Conservation (phyloP, 2,888 invertebrate genomes). For the Clusia tigrina region DNA sequence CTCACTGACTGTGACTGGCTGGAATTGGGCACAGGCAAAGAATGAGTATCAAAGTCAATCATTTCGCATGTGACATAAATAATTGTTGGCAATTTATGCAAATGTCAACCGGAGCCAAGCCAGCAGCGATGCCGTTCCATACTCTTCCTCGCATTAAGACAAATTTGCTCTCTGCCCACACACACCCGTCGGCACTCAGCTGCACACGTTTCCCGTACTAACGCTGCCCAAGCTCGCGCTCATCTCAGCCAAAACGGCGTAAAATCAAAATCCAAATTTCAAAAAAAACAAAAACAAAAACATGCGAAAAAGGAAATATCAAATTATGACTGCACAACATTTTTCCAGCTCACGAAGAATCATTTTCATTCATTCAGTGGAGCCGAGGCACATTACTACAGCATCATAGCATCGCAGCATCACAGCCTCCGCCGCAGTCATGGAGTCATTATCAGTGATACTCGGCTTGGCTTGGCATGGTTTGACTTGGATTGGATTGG, state of each 20-base stretch:
- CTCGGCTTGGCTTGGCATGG: not conserved
- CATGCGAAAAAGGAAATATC: slow-evolving; percentile 6
- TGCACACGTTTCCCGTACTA: not conserved
- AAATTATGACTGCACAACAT: not conserved
- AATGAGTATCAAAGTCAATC: slow-evolving; percentile 16
- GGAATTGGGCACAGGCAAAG: too few relatives aligned
- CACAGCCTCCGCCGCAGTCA: too few relatives aligned
- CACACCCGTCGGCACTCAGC: not conserved
- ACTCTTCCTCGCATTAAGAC: too few relatives aligned
- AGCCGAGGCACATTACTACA: too few relatives aligned
- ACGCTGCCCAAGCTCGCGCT: not conserved
- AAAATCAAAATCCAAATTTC: not conserved
- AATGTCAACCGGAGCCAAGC: too few relatives aligned
- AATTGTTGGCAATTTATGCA: slow-evolving; percentile 25
- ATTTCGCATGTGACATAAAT: slow-evolving; percentile 24
- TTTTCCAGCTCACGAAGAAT: slow-evolving; percentile 2
- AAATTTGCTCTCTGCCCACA: not conserved
- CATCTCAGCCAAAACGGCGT: not conserved
- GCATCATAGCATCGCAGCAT: too few relatives aligned
- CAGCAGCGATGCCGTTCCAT: too few relatives aligned
- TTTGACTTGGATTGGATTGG: not conserved
- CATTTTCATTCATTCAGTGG: not conserved
- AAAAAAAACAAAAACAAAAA: not conserved
- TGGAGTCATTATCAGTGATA: slow-evolving; percentile 7
- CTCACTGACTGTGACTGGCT: too few relatives aligned